phyloP scores from a whole-genome alignment of 2,113 vertebrate genomes.

The Progne subis region DNA sequence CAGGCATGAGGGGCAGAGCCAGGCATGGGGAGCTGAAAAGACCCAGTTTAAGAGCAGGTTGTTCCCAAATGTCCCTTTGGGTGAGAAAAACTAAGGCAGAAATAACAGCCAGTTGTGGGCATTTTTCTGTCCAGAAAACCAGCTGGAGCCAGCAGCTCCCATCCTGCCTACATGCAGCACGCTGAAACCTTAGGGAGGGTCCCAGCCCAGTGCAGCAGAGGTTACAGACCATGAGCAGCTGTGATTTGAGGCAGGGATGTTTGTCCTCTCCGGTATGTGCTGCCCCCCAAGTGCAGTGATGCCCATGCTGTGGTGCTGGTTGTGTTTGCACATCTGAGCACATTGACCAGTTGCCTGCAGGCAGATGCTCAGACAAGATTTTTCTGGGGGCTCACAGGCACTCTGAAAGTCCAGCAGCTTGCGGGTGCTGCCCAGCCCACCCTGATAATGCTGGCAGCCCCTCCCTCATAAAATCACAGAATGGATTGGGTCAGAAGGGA shows the following conservation, averaged over 20 bases:
- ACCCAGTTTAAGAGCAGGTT: neutral
- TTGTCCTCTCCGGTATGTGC: neutral
- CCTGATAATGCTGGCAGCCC: neutral
- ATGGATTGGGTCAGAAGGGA: neutral
- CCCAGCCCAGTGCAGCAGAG: neutral
- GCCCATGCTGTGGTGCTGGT: rapidly evolving
- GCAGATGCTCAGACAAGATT: neutral
- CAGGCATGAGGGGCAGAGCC: neutral
- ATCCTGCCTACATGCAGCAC: neutral
- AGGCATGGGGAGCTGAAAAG: neutral
- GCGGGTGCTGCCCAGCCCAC: neutral
- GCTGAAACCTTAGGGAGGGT: neutral
- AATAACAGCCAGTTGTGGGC: neutral
- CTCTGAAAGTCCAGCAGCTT: neutral
- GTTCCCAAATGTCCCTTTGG: neutral
- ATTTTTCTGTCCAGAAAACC: neutral
- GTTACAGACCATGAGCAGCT: neutral
- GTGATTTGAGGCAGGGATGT: neutral
- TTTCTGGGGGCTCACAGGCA: neutral
- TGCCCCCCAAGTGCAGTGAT: rapidly evolving
- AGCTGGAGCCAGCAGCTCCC: neutral
- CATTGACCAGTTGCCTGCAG: neutral
- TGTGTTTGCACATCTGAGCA: neutral
- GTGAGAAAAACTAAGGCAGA: neutral
- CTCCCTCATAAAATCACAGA: neutral